These are phyloP conservation scores for Cybosia mesomella DNA, from an alignment of 2,888 invertebrate genomes.

Conservation along the genomic window DNA sequence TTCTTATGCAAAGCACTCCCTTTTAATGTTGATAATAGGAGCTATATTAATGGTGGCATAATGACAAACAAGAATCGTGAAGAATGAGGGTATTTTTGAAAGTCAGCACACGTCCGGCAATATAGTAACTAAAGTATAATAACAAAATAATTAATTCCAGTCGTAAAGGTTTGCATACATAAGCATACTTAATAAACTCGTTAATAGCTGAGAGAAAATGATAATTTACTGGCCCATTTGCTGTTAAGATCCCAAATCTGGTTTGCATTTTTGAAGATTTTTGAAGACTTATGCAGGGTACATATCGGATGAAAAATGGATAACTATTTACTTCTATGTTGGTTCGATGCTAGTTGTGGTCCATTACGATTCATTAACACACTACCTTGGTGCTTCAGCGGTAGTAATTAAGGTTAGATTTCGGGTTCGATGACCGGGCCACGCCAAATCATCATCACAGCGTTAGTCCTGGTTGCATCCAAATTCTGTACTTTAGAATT, in stretches of 20 bases:
- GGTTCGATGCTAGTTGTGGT: too few species aligned
- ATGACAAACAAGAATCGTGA: not conserved
- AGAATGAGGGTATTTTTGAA: conserved; percentile 11
- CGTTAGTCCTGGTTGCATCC: too few species aligned
- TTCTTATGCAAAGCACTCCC: not conserved
- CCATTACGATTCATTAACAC: too few species aligned
- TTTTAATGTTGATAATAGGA: not conserved
- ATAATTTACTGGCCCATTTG: conserved; percentile 37
- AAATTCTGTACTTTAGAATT: too few species aligned
- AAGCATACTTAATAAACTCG: conserved; percentile 23
- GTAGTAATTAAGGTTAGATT: too few species aligned
- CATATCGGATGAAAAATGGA: too few species aligned
- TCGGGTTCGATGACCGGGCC: too few species aligned
- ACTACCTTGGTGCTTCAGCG: too few species aligned
- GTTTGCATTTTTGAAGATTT: not conserved
- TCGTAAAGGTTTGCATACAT: conserved; percentile 7
- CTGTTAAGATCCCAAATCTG: conserved; percentile 14
- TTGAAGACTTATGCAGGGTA: too few species aligned
- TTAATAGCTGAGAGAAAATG: conserved; percentile 28
- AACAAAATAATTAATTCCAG: conserved; percentile 14
- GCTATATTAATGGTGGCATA: not conserved
- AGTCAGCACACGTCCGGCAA: conserved; percentile 4
- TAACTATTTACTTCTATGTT: too few species aligned
- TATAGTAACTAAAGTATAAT: not conserved
- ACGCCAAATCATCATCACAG: too few species aligned